Evolutionary conservation across 1,140 invertebrate species (phyloP), one percentile per base, ranked within the genome.

Genomic region (Drosophila ambigua): DNA sequence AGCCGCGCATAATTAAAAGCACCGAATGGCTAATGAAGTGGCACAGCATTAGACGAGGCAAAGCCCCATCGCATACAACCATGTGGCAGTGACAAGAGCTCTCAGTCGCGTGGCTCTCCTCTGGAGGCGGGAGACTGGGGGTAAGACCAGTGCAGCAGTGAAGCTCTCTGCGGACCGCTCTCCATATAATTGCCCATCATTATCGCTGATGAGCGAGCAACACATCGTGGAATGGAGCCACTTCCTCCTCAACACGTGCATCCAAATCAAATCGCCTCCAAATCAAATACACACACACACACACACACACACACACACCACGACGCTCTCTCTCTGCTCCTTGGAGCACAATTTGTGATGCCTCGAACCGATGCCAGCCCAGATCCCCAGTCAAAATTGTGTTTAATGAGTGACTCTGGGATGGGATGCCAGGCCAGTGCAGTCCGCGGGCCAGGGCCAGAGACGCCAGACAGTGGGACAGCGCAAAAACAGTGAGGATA

Each of bases 151-250:
- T 45, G 13, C 31, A 31, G 9, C 8, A 51, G 68, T 72, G 73
- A 64, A 53, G 67, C 39, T 0, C 20, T 60, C 60, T 41, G 43
- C 46, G 60, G 35, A 41, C 16, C 35, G 51, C 64, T 41, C 44
- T 54, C 51, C 64, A 78, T 55, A 78, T 85, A 87, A 87, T 87
- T 87, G 82, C 75, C 79, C 79, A 74, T 87, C 83, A 87, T 87
- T 88, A 88, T 87, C 79, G 66, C 83, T 87, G 82, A 87, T 87
- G 82, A 87, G 79, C 73, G 83, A 53, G 83, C 71, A 74, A 87
- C 82, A 82, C 81, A 67, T 67, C 35, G 45, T 45, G 62, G 64
- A 75, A 66, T 51, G 73, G 73, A 55, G 55, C 49, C 53, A 76
- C 77, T 81, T 84, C 61, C 73, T 71, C 13, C 24, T 39, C 51